Base-by-base conservation (phyloP, 2,797 vertebrate genomes). In the Epinephelus malabaricus region DNA sequence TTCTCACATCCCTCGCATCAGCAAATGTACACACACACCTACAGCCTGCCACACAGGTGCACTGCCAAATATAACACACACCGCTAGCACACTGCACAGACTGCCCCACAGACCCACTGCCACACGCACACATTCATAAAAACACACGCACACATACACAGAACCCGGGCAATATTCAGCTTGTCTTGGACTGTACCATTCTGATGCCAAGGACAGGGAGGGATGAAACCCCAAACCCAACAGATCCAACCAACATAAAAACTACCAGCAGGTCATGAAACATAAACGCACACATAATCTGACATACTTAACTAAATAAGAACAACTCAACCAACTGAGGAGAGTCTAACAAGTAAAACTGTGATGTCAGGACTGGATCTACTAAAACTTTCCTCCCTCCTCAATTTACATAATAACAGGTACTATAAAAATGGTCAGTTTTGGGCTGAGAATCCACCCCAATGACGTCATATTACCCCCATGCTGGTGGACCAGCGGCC, bases 201-300 rank as follows among this genome's bases (percentile, higher is more conserved):
- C 60, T 73, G 74, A 92, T 85, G 92, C 92, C 92, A 93, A 92
- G 92, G 85, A 92, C 70, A 50, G 53, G 51, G 67, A 73, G 59
- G 63, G 86, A 70, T 65, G 60, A 76, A 76, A 68, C 63, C 65
- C 34, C 34, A 34, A 34, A 7, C 7, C 53, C 49, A 72, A 55
- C 76, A 53, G 76, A 85, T 63, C 51, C 5, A 80, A 72, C 59
- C 69, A 60, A 51, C 72, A 70, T 80, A 69, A 69, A 43, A 80
- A 76, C 80, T 86, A 90, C 94, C 92, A 95, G 92, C 93, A 89
- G 78, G 73, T 75, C 76, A 66, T 63, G 69, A 80, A 69, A 74
- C 63, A 66, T 5, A 43, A 51, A 72, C 23, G 69, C 63, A 71
- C 50, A 17, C 50, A 17, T 5, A 18, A 30, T 49, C n/a, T 27